These are phyloP conservation scores for Carposina sasakii DNA, from an alignment of 1,140 invertebrate species.

Conservation along the genomic window DNA sequence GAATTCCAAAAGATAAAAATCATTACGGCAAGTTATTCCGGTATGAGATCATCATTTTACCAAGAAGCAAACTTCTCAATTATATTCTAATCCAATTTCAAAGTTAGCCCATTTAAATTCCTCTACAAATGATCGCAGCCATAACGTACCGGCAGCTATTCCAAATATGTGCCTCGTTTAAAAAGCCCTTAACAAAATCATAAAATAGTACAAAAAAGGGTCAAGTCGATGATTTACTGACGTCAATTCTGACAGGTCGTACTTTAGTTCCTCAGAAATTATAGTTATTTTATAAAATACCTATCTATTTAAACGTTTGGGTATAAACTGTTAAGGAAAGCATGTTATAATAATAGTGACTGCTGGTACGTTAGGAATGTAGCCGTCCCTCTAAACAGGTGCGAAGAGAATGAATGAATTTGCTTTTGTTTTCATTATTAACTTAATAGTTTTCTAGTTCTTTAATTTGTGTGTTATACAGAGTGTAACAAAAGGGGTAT, in stretches of 20 bases:
- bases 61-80: conserved; percentile 1
- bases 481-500: too few species aligned
- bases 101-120: conserved; percentile 51
- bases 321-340: conserved; percentile 35
- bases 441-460: too few species aligned
- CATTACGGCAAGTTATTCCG: not conserved
- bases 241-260: conserved; percentile 64
- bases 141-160: conserved; percentile 60
- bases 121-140: conserved; percentile 47
- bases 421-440: too few species aligned
- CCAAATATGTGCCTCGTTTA: conserved; percentile 58
- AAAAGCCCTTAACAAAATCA: conserved; percentile 66
- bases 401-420: too few species aligned
- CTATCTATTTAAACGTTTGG: conserved; percentile 58
- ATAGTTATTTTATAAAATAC: conserved; percentile 67
- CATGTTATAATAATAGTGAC: conserved; percentile 49
- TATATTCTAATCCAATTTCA: conserved; percentile 30
- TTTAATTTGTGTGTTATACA: too few species aligned
- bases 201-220: conserved; percentile 57
- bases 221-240: conserved; percentile 61
- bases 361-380: conserved; percentile 44
- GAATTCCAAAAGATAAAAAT: too few species aligned
- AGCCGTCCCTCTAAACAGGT: too few species aligned
- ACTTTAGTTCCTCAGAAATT: conserved; percentile 62
- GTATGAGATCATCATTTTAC: not conserved